A percentile compares a stretch with the other conserved stretches of the same genome.
Conservation (phyloP, 2,113 vertebrate genomes). For the Symphodus melops region DNA sequence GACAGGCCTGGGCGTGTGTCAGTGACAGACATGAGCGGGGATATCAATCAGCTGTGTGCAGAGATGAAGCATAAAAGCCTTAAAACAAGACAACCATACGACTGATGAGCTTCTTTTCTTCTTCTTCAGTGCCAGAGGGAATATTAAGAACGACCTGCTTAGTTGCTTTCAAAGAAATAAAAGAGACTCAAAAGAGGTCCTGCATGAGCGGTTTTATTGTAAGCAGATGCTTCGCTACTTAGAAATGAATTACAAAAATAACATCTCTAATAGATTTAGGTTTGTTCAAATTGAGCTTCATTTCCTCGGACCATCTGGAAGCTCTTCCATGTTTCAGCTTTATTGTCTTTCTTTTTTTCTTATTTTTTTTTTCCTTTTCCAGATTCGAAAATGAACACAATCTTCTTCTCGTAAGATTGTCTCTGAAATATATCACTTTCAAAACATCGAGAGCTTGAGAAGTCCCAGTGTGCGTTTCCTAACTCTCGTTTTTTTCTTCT, state of each 20-base stretch:
- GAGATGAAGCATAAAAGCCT: slow-evolving; percentile 27
- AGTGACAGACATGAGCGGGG: slow-evolving; percentile 18
- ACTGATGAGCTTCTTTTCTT: slow-evolving; percentile 22
- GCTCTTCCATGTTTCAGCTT: neutral
- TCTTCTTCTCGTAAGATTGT: neutral
- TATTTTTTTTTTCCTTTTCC: neutral
- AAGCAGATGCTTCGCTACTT: slow-evolving; percentile 41
- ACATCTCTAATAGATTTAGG: neutral
- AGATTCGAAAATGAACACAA: neutral
- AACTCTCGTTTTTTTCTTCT: slow-evolving; percentile 16
- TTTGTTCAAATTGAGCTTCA: slow-evolving; percentile 20
- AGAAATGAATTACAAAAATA: neutral
- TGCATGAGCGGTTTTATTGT: slow-evolving; percentile 25
- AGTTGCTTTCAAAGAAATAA: slow-evolving; percentile 22
- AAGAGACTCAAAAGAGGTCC: slow-evolving; percentile 1
- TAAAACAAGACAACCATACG: slow-evolving; percentile 17
- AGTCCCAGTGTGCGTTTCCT: slow-evolving; percentile 12
- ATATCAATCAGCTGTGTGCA: slow-evolving; percentile 29
- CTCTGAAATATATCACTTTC: slow-evolving; percentile 13
- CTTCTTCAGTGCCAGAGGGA: slow-evolving; percentile 12
- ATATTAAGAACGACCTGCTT: slow-evolving; percentile 46
- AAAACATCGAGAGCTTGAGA: slow-evolving; percentile 24
- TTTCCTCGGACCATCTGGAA: neutral
- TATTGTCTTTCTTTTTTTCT: neutral
- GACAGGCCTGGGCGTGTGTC: neutral